Base-by-base conservation (phyloP, 1,140 invertebrate species). In the Procambarus clarkii region DNA sequence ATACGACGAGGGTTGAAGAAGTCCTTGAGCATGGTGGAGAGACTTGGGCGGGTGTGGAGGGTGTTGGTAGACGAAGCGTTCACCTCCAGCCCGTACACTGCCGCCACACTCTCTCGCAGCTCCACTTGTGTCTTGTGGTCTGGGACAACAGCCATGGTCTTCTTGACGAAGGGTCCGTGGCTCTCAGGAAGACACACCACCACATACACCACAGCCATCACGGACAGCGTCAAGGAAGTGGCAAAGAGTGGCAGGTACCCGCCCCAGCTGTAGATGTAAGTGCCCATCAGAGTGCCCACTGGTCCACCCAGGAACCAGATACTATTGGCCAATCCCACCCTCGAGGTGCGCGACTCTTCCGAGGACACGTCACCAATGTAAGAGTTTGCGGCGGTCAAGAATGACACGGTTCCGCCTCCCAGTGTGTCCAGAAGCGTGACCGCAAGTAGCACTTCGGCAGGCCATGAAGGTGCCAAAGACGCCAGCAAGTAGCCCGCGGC, bases 301-400 rank as follows among this genome's bases (percentile, higher is more conserved):
- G 88, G 88, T 0, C 88, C 88, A 15, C 88, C 88, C 50, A 91
- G 82, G 81, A 91, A 91, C 88, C 88, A 91, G 24, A 91, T 84
- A 74, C 88, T 91, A 71, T 91, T 91, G 34, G 88, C 88, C 71
- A 91, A 82, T 3, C 88, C 88, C n/a, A 91, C 88, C 11, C 88
- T 77, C 5, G 81, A 84, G 1, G 88, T 91, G 21, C 88, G 81
- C 3, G 79, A 48, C 74, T 91, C 88, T 50, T 91, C 88, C 13
- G 69, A 60, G 1, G 88, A 76, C 81, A 85, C 88, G 82, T 91
- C 88, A 24, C 88, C 82, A 18, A 91, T 48, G 74, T 91, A 91
- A 9, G 88, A 84, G 74, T 91, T 91, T 44, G 88, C 88, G 3
- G 76, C 88, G 13, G 88, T 91, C 50, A 91, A 74, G 82, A 91